Conservation (phyloP, 2,797 vertebrate species). For the Cyclura pinguis region DNA sequence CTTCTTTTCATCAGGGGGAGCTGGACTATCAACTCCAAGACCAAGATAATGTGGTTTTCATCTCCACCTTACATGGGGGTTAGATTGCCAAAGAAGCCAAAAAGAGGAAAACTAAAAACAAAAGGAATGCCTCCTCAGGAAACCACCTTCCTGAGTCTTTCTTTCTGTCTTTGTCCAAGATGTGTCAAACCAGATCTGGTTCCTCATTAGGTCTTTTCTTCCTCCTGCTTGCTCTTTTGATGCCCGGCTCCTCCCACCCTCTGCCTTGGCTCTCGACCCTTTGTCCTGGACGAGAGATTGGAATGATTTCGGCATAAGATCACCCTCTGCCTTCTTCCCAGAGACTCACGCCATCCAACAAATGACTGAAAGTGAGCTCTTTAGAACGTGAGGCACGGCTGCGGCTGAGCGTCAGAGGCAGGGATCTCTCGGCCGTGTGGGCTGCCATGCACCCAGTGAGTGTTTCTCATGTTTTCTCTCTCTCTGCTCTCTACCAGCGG, state of each 20-base stretch:
- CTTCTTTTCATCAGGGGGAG: conserved; percentile 86
- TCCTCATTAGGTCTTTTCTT: conserved; percentile 34
- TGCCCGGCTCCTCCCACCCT: conserved; percentile 42
- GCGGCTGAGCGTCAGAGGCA: not conserved
- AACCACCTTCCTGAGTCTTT: not conserved
- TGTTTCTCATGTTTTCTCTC: not conserved
- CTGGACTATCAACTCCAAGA: conserved; percentile 94
- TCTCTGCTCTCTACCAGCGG: not conserved
- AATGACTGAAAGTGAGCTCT: not conserved
- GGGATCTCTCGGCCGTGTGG: conserved; percentile 1
- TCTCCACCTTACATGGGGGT: conserved; percentile 96
- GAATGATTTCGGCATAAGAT: conserved; percentile 8
- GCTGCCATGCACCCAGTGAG: not conserved
- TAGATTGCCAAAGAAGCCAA: conserved; percentile 74
- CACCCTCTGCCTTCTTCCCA: not conserved
- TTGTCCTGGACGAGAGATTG: conserved; percentile 46
- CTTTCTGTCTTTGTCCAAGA: conserved; percentile 18
- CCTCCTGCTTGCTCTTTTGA: conserved; percentile 53
- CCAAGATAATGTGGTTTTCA: conserved; percentile 94
- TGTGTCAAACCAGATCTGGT: conserved; percentile 9
- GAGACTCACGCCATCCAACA: not conserved
- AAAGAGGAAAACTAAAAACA: conserved; percentile 23
- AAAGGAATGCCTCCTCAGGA: not conserved
- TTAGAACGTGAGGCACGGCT: rapidly evolving
- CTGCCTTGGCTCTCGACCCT: conserved; percentile 60